phyloP scores from a whole-genome alignment of 2,888 invertebrate genomes.

The Brachyptera risi region DNA sequence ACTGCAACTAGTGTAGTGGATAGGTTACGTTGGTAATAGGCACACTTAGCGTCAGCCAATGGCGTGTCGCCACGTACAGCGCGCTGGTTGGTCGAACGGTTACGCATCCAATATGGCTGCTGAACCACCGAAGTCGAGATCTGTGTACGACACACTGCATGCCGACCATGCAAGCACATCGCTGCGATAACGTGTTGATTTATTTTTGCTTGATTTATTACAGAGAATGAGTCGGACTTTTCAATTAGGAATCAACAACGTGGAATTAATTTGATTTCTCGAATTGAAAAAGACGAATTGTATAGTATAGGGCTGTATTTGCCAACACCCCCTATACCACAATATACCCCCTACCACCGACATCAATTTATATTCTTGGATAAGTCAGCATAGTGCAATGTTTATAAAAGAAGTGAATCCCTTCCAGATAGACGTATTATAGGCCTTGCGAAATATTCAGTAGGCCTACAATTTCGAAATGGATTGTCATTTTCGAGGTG shows the following conservation, averaged over 20 bases:
- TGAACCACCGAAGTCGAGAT: neutral
- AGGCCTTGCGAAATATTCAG: too few relatives aligned
- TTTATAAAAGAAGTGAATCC: too few relatives aligned
- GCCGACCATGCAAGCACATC: neutral
- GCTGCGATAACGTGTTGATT: slow-evolving; percentile 13
- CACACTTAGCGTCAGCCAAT: neutral
- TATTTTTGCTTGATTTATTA: slow-evolving; percentile 14
- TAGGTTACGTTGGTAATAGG: too few relatives aligned
- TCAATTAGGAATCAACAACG: slow-evolving; percentile 52
- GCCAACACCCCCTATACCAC: neutral
- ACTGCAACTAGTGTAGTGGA: too few relatives aligned
- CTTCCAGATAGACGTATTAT: too few relatives aligned
- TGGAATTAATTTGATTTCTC: slow-evolving; percentile 45
- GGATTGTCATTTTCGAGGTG: too few relatives aligned
- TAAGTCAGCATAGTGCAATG: too few relatives aligned
- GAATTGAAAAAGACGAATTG: slow-evolving; percentile 21
- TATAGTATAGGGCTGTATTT: neutral
- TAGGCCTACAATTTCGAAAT: too few relatives aligned
- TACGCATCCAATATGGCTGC: too few relatives aligned
- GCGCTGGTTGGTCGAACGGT: too few relatives aligned
- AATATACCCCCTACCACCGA: neutral
- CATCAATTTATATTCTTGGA: too few relatives aligned
- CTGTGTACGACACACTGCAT: neutral
- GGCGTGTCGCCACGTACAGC: neutral
- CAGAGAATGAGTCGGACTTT: slow-evolving; percentile 35